Base-by-base conservation (phyloP, 1,140 invertebrate genomes). In the Drosophila arawakana region DNA sequence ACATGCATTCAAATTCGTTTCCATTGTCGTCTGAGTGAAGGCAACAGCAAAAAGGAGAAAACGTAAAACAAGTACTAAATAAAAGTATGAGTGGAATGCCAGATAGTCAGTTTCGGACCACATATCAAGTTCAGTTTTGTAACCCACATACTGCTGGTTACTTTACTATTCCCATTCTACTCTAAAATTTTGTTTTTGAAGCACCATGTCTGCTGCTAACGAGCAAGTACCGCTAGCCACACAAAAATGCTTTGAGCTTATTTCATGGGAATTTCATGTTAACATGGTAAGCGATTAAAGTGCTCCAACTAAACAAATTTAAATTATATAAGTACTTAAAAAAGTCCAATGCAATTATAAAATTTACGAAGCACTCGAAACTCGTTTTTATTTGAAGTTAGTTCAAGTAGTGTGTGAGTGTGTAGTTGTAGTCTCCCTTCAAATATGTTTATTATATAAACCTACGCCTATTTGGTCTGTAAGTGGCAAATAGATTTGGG, bases 181-280 rank as follows among this genome's bases (percentile, higher is more conserved):
- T 30, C 25, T 30, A 4, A 30, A 30, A 30, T 54, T 58, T 58
- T 25, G 41, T 13, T 73, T 82, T 68, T 79, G 49, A 57, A 46
- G 76, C 65, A 55, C 47, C 25, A 82, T 81, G 78, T 82, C 76
- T 82, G 82, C 61, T 57, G 44, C 67, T 76, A 82, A 85, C 82
- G 82, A 85, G 76, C 60, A 50, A 58, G 13, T 52, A 52, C 37
- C 66, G 70, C 63, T 59, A 72, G 63, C 61, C 52, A 37, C 58
- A 80, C 73, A 63, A 73, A 78, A 69, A 30, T 61, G 54, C 75
- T 81, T 78, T 78, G 63, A 72, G 69, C 65, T 5, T 54, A 21
- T 65, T 65, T 41, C 44, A 54, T 41, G 34, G 49, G 6, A 58
- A 74, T 57, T 72, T 39, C 59, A 35, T 39, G 59, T 39, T 47